A percentile compares a stretch with the other conserved stretches of the same genome.
These are phyloP conservation scores for Haemorhous mexicanus DNA, from an alignment of 2,113 vertebrate species.

Conservation along the genomic window DNA sequence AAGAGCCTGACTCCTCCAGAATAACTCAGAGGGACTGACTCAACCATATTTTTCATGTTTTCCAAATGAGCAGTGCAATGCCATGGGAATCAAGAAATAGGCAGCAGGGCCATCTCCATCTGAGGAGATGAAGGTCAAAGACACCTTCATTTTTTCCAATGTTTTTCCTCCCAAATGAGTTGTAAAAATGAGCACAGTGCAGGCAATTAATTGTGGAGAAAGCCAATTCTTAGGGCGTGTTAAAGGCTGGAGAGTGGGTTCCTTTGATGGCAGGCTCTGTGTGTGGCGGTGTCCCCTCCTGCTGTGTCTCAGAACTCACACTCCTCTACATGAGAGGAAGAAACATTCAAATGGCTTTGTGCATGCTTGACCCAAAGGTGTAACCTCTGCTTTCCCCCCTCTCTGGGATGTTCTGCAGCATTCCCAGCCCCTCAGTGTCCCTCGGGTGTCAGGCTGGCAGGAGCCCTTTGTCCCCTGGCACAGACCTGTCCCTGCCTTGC, in stretches of 20 bases:
- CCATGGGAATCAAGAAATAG: constrained; percentile 55
- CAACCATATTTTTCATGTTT: constrained; percentile 59
- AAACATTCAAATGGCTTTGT: neutral
- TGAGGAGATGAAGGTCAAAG: constrained; percentile 61
- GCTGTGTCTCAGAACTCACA: neutral
- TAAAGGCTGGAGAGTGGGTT: neutral
- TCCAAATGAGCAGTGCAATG: constrained; percentile 51
- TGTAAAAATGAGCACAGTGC: constrained; percentile 9
- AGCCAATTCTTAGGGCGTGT: neutral
- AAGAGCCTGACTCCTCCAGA: constrained; percentile 16
- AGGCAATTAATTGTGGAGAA: neutral
- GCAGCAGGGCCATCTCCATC: constrained; percentile 27
- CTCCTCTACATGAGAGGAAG: accelerated
- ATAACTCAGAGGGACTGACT: constrained; percentile 36
- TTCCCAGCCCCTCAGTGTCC: accelerated
- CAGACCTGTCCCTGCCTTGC: neutral
- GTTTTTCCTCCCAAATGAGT: neutral
- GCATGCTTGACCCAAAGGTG: neutral
- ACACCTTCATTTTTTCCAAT: constrained; percentile 8
- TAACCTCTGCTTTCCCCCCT: neutral
- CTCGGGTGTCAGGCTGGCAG: neutral
- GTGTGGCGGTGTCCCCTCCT: neutral
- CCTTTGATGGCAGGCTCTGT: neutral
- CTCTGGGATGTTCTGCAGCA: neutral
- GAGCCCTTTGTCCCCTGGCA: neutral